Evolutionary conservation across 2,797 vertebrate species (phyloP).

Genomic region (Myotis vivesi): DNA sequence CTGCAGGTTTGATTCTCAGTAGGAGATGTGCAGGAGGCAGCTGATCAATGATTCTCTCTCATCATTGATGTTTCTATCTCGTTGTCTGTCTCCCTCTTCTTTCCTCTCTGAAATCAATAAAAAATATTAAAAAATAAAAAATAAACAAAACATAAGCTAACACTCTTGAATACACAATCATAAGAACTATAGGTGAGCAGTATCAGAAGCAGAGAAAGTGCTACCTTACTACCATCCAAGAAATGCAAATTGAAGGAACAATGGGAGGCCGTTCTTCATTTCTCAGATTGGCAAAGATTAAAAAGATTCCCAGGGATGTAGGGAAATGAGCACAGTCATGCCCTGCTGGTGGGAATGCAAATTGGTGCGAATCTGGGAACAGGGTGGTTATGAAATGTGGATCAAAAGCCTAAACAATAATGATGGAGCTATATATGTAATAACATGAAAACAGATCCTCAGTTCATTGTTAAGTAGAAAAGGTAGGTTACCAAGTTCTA

Average conservation of each 20-base stretch:
- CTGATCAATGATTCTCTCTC: too few relatives aligned
- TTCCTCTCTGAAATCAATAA: too few relatives aligned
- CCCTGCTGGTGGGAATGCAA: neutral
- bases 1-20: too few relatives aligned
- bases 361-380: neutral
- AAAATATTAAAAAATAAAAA: too few relatives aligned
- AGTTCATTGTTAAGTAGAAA: neutral
- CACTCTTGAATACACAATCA: neutral
- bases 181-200: neutral
- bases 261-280: neutral
- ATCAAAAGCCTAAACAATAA: constrained; percentile 17
- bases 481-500: neutral
- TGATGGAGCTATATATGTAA: neutral
- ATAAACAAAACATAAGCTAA: neutral
- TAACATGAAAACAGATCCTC: neutral
- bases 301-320: neutral
- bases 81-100: too few relatives aligned
- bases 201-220: neutral
- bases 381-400: neutral
- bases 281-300: neutral
- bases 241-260: constrained; percentile 43
- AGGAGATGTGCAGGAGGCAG: too few relatives aligned
- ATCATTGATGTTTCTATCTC: too few relatives aligned
- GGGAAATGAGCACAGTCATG: neutral
- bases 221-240: neutral